These are phyloP conservation scores for Scopus umbretta DNA, from an alignment of 2,113 vertebrate species.

Conservation along the genomic window DNA sequence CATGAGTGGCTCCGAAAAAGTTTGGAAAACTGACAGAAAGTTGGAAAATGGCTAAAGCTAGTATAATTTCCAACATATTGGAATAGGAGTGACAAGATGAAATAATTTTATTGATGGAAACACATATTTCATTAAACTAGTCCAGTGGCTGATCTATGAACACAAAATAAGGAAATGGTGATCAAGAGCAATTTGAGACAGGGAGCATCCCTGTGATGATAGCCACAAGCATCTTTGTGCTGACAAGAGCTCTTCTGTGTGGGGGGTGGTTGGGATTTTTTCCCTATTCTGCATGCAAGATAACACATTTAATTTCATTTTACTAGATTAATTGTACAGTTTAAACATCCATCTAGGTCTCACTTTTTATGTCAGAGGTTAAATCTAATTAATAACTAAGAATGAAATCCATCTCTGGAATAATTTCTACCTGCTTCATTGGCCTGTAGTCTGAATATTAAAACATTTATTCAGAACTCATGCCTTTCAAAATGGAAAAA, in stretches of 20 bases:
- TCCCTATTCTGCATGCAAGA: not conserved
- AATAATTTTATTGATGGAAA: not conserved
- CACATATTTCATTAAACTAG: not conserved
- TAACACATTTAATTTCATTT: not conserved
- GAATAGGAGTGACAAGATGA: not conserved
- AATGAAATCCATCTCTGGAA: not conserved
- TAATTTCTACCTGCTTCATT: not conserved
- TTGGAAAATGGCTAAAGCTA: not conserved
- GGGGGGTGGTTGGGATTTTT: fast-evolving
- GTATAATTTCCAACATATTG: not conserved
- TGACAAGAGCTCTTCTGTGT: not conserved
- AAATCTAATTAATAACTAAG: not conserved
- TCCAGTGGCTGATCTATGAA: not conserved
- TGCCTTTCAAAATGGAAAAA: not conserved
- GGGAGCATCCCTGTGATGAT: not conserved
- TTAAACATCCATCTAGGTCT: not conserved
- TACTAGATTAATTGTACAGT: not conserved
- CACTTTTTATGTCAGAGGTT: not conserved
- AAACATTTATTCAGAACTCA: not conserved
- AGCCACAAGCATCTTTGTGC: not conserved
- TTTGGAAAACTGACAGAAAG: not conserved
- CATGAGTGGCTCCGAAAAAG: not conserved
- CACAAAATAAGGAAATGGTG: not conserved
- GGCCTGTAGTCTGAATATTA: not conserved
- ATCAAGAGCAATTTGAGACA: not conserved